Conservation (phyloP, 2,888 invertebrate species). For the Elmis aenea region DNA sequence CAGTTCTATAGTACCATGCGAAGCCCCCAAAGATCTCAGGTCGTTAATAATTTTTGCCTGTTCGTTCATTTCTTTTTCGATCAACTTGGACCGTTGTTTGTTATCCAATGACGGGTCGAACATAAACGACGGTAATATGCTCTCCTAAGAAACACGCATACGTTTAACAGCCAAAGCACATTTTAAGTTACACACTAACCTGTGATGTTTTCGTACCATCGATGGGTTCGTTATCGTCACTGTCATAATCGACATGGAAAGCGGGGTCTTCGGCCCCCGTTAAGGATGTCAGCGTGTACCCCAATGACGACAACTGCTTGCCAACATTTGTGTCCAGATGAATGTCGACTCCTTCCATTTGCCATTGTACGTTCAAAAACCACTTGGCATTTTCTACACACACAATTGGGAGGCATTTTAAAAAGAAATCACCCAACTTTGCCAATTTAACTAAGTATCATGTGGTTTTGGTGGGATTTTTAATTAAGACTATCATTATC, state of each 20-base stretch:
- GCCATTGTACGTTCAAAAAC: constrained; percentile 97
- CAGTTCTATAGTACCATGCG: constrained; percentile 83
- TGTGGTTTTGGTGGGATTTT: constrained; percentile 1
- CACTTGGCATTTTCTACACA: constrained; percentile 92
- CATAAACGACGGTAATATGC: constrained; percentile 76
- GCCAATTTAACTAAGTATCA: too few relatives aligned
- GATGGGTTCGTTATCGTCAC: constrained; percentile 69
- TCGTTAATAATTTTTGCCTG: constrained; percentile 95
- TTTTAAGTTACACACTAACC: constrained; percentile 55
- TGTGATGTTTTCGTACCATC: constrained; percentile 59
- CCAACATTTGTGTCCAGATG: constrained; percentile 95
- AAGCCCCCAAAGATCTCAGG: constrained; percentile 77
- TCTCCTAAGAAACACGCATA: constrained; percentile 50
- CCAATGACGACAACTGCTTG: constrained; percentile 88
- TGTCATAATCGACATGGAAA: constrained; percentile 61
- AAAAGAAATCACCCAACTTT: too few relatives aligned
- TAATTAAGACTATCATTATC: too few relatives aligned
- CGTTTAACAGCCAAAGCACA: constrained; percentile 2
- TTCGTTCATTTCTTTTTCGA: constrained; percentile 96
- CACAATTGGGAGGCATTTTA: constrained; percentile 6
- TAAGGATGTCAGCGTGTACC: constrained; percentile 92
- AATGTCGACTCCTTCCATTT: constrained; percentile 98
- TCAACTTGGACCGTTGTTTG: constrained; percentile 81
- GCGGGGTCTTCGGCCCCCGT: constrained; percentile 77
- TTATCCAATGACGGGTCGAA: constrained; percentile 76